Conservation (phyloP, 1,140 invertebrate genomes). For the Penaeus japonicus region DNA sequence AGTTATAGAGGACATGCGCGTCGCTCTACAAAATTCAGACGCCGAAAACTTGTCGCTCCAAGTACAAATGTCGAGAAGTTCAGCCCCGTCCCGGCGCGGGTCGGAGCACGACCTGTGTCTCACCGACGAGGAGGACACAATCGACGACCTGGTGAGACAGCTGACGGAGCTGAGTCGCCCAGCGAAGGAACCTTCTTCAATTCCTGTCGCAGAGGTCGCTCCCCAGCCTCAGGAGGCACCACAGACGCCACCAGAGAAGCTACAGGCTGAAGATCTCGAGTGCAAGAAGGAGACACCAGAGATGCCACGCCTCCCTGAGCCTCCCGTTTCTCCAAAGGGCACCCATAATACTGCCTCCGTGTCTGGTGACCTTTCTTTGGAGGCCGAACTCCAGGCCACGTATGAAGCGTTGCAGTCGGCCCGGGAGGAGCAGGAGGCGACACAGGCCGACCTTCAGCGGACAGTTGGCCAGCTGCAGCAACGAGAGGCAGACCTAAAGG, state of each 20-base stretch:
- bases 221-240: background rate
- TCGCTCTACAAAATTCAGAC: conserved; percentile 37
- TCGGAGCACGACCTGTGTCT: conserved; percentile 6
- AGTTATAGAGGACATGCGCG: conserved; percentile 35
- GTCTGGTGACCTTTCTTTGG: conserved; percentile 25
- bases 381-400: conserved; percentile 29
- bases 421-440: conserved; percentile 26
- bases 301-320: too few relatives aligned
- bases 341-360: background rate
- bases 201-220: background rate
- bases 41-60: conserved; percentile 35
- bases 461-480: conserved; percentile 20
- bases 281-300: too few relatives aligned
- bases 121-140: conserved; percentile 42
- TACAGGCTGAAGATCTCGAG: too few relatives aligned
- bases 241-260: too few relatives aligned
- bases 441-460: conserved; percentile 34
- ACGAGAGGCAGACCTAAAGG: conserved; percentile 12
- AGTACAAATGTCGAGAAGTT: background rate
- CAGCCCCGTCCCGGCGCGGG: background rate
- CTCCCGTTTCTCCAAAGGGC: background rate
- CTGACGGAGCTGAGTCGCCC: conserved; percentile 2
- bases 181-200: background rate
- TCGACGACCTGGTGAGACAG: conserved; percentile 34
- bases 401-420: conserved; percentile 30